Evolutionary conservation across 1,140 invertebrate species (phyloP), one percentile per base, ranked within the genome.

Genomic region (Eumeta japonica): DNA sequence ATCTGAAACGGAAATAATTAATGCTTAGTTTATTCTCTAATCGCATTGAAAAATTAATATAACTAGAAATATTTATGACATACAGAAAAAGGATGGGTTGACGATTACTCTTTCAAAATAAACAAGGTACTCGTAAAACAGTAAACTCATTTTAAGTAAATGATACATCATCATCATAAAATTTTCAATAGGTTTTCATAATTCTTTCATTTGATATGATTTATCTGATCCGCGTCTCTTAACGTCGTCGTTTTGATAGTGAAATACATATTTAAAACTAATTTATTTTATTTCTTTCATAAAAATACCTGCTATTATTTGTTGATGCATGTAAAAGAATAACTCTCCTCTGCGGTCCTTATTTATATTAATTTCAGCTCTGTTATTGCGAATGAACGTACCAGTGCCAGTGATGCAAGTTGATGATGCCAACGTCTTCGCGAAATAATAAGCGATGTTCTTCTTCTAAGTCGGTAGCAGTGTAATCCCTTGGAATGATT

Each of bases 321-420:
- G 83, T 46, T 85, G 81, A 55, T 88, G 85, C 83, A 86, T 86
- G 56, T 86, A 87, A 52, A 81, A 86, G 58, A 87, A 87, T 0
- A 88, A 73, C 61, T 88, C 85, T 10, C 85, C 85, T 16, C 84
- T 78, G 24, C 85, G 74, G 57, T 87, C 81, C 55, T 84, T 85
- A 19, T 70, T 62, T 3, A 82, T 75, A n/a, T n/a, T n/a, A n/a
- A n/a, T n/a, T n/a, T n/a, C n/a, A 3, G 73, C 56, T 9, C 71
- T 76, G 18, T 75, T 63, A 28, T 52, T 55, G 10, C 59, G 38
- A 75, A 76, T 0, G 84, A 84, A 86, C 57, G 64, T 88, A 85
- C 85, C 85, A 88, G 52, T 87, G 84, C 82, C 84, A 86, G 46
- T 87, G 85, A 52, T 87, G 84, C 18, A 83, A 75, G 49, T 85